phyloP scores from a whole-genome alignment of 1,140 invertebrate species.

The Pseudobourletiella spinata region DNA sequence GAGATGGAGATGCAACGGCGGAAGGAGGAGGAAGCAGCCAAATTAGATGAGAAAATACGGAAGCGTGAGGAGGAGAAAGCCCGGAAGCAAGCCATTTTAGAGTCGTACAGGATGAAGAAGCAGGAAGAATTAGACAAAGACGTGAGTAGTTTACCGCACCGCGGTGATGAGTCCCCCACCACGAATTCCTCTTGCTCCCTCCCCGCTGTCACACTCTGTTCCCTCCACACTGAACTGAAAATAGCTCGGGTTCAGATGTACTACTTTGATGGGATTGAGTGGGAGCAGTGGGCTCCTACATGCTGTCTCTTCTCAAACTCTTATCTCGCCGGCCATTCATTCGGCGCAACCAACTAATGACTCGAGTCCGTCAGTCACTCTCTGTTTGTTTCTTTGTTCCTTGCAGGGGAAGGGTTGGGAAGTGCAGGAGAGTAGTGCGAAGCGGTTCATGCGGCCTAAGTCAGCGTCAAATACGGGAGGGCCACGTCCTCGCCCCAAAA shows the following conservation, averaged over 20 bases:
- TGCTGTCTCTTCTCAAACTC: too few species aligned
- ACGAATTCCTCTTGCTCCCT: too few species aligned
- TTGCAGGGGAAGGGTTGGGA: conserved; percentile 30
- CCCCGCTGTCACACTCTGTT: too few species aligned
- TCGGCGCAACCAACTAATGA: too few species aligned
- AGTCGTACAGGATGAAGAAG: conserved; percentile 80
- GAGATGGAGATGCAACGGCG: conserved; percentile 72
- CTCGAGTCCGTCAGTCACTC: too few species aligned
- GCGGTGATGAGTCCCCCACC: too few species aligned
- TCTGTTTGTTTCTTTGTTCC: too few species aligned
- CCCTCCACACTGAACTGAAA: too few species aligned
- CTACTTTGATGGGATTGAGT: too few species aligned
- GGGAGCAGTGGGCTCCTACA: too few species aligned
- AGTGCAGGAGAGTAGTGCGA: conserved; percentile 35
- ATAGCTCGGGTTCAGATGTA: too few species aligned
- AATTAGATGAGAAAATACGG: conserved; percentile 70
- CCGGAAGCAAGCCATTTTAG: conserved; percentile 51
- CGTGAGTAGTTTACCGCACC: conserved; percentile 49
- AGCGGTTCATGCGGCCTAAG: conserved; percentile 31
- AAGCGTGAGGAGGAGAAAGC: conserved; percentile 87
- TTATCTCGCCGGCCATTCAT: too few species aligned
- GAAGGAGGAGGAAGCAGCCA: conserved; percentile 65
- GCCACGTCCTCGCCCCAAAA: conserved; percentile 66
- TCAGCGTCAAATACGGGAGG: conserved; percentile 23
- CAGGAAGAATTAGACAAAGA: conserved; percentile 84